Percentiles rank a stretch among this genome's conserved stretches.
Evolutionary conservation across 2,888 invertebrate genomes (phyloP).

Genomic region (Amblyjoppa fuscipennis): DNA sequence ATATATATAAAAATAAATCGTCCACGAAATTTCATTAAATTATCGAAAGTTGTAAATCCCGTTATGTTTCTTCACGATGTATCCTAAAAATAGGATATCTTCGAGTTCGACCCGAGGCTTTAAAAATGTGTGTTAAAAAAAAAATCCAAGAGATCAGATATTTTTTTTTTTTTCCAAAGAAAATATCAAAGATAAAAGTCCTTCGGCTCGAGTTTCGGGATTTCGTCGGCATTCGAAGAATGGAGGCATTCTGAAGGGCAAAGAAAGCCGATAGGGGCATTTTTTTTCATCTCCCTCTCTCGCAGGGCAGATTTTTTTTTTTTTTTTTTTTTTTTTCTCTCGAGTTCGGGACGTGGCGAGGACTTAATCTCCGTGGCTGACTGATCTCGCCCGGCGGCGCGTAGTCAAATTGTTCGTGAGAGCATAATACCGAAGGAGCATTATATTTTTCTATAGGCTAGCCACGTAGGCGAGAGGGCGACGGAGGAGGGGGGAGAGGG

Average conservation of each 20-base stretch:
- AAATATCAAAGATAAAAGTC: background rate
- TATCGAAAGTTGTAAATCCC: background rate
- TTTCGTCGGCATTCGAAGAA: slow-evolving; percentile 26
- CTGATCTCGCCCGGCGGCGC: slow-evolving; percentile 19
- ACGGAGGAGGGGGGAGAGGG: background rate
- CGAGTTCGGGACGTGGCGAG: slow-evolving; percentile 43
- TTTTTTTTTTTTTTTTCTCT: background rate
- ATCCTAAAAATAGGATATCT: background rate
- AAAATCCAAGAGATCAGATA: background rate
- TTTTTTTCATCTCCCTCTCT: slow-evolving; percentile 15
- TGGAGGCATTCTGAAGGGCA: slow-evolving; percentile 11
- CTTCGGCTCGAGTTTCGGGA: slow-evolving; percentile 13
- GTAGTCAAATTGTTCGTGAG: slow-evolving; percentile 63
- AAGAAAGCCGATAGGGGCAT: slow-evolving; percentile 58
- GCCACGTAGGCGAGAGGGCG: background rate
- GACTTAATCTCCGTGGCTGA: slow-evolving; percentile 46
- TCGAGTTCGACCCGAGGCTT: background rate
- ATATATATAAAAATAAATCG: too few species aligned
- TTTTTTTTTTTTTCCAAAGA: background rate
- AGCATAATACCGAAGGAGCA: slow-evolving; percentile 57
- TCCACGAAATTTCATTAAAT: too few species aligned
- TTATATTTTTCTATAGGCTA: slow-evolving; percentile 51
- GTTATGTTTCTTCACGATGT: background rate
- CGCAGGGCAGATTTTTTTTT: background rate
- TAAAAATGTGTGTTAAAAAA: background rate